A percentile compares a stretch with the other conserved stretches of the same genome.
These are phyloP conservation scores for Chrysomallon squamiferum DNA, from an alignment of 1,140 invertebrate species.

Conservation along the genomic window DNA sequence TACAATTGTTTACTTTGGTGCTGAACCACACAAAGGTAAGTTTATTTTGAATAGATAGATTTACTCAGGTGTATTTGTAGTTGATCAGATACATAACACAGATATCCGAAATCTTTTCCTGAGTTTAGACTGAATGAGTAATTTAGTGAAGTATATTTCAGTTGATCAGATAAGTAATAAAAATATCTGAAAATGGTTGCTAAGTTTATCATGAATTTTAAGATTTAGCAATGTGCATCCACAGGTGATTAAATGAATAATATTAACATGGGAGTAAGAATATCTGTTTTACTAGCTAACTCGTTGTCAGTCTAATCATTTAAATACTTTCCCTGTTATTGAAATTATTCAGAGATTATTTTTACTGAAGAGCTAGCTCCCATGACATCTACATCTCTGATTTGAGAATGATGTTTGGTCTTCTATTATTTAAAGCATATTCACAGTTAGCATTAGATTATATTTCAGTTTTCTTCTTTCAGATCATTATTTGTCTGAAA, in stretches of 20 bases:
- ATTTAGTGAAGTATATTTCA: neutral
- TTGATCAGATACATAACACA: neutral
- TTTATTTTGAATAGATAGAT: neutral
- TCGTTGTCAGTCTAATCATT: too few relatives aligned
- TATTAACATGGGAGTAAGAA: too few relatives aligned
- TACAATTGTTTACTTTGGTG: conserved; percentile 76
- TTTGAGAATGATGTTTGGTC: too few relatives aligned
- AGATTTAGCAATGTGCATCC: neutral
- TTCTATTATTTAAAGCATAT: too few relatives aligned
- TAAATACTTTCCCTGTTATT: too few relatives aligned
- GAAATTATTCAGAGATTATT: too few relatives aligned
- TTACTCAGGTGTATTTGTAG: neutral
- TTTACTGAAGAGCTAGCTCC: too few relatives aligned
- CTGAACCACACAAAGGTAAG: conserved; percentile 29
- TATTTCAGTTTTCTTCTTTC: conserved; percentile 3
- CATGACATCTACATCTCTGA: too few relatives aligned
- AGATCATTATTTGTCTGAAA: conserved; percentile 31
- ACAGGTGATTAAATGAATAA: too few relatives aligned
- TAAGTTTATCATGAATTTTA: neutral
- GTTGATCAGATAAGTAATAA: neutral
- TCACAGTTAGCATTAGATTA: too few relatives aligned
- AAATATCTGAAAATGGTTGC: neutral
- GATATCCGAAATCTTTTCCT: neutral
- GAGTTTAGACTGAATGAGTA: neutral
- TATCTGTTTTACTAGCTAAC: too few relatives aligned